Conservation (phyloP, 2,113 vertebrate species). For the Larimichthys polyactis region DNA sequence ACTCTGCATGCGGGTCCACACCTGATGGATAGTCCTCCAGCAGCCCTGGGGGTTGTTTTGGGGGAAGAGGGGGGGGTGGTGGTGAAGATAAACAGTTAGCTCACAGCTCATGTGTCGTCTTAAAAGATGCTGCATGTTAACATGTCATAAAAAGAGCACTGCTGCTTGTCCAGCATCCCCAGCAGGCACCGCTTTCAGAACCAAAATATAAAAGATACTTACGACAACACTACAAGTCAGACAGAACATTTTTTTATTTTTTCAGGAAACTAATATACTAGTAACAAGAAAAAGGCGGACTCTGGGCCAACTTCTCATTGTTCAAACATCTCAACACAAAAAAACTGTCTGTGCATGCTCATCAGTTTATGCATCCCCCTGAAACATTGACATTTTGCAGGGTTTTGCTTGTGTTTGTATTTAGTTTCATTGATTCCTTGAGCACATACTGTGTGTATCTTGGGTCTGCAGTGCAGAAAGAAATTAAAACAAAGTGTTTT, state of each 20-base stretch:
- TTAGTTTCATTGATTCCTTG: background rate
- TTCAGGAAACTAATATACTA: background rate
- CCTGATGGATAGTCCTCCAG: constrained; percentile 93
- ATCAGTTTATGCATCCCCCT: too few species aligned
- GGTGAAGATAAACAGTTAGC: constrained; percentile 33
- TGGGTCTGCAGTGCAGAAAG: too few species aligned
- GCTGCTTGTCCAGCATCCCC: background rate
- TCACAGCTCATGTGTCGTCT: constrained; percentile 7
- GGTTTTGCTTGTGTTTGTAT: background rate
- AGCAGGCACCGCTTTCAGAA: background rate
- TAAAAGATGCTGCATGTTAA: background rate
- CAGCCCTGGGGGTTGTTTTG: constrained; percentile 86
- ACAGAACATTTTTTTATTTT: background rate
- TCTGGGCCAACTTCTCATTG: background rate
- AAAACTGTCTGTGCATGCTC: background rate
- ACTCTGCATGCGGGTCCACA: constrained; percentile 90
- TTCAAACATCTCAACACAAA: background rate
- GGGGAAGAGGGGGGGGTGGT: background rate
- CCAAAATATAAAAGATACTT: background rate
- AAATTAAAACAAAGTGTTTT: too few species aligned
- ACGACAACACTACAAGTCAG: background rate
- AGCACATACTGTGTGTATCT: background rate
- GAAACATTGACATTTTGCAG: background rate
- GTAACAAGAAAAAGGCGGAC: background rate
- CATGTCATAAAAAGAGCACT: constrained; percentile 7